These are phyloP conservation scores for Eurystomus gularis DNA, from an alignment of 2,113 vertebrate genomes.

Conservation along the genomic window DNA sequence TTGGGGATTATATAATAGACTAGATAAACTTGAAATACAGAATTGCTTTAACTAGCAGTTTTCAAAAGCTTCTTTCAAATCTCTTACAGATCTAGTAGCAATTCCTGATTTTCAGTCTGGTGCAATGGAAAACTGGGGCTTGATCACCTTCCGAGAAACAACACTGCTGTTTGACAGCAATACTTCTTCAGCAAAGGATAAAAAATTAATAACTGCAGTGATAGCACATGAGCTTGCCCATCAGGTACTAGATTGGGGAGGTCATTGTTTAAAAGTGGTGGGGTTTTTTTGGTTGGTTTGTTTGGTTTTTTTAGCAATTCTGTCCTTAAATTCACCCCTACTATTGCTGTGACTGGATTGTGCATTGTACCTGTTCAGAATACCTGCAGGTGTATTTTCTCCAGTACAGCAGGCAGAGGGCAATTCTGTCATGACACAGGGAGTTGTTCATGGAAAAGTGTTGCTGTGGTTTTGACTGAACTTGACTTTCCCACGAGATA, in stretches of 20 bases:
- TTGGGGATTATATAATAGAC: neutral
- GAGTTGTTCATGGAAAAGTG: neutral
- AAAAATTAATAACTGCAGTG: constrained; percentile 86
- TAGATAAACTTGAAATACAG: neutral
- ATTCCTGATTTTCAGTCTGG: constrained; percentile 92
- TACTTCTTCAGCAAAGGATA: constrained; percentile 84
- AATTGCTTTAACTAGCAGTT: neutral
- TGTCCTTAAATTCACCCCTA: neutral
- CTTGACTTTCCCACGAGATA: neutral
- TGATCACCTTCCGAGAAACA: constrained; percentile 91
- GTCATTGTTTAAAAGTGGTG: neutral
- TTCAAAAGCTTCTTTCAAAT: neutral
- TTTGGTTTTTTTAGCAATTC: neutral
- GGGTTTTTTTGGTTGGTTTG: too few relatives aligned
- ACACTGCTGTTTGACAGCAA: constrained; percentile 78
- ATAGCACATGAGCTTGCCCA: constrained; percentile 95
- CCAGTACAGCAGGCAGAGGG: neutral
- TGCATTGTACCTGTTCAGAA: neutral
- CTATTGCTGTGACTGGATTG: neutral
- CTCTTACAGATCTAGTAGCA: constrained; percentile 87
- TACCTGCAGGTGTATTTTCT: neutral
- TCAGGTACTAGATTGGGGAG: constrained; percentile 80
- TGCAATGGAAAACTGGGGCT: constrained; percentile 98
- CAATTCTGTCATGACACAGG: fast-evolving
- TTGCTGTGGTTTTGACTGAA: neutral